Evolutionary conservation across 2,888 invertebrate species (phyloP), one percentile per base, ranked within the genome.

Genomic region (Scaeva pyrastri): DNA sequence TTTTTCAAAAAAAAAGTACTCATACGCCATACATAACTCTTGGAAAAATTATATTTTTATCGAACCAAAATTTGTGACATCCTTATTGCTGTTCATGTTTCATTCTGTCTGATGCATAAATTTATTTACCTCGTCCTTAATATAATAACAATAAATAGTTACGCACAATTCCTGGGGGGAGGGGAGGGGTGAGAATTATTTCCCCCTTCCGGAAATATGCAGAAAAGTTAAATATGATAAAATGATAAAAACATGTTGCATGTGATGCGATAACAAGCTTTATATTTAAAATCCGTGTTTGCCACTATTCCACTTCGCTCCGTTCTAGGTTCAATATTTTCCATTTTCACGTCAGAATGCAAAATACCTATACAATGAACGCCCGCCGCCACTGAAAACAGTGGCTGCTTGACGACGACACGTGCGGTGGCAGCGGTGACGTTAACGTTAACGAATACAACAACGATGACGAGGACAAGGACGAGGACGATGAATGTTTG

Each of bases 401-500:
- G 0, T 50, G 10, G 3, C 3, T 48, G 12, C 39, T 39, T 3
- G 39, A 3, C 10, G 39, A 11, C 12, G 21, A 5, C 3, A 3
- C 12, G 39, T 39, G 6, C 19, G 6, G 21, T 12, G 21, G 2
- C 50, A 50, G 6, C 12, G 14, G 23, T 12, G 21, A 11, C 21
- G 21, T 31, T 31, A 31, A 31, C 31, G 31, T 31, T 7, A 7
- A 50, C 21, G 14, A 2, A 5, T 0, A 50, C 21, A 12, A 21
- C 7, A 8, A 16, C 8, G 16, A 7, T 8, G 2, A 56, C 75
- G n/a, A n/a, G n/a, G n/a, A n/a, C n/a, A n/a, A n/a, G n/a, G n/a
- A n/a, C n/a, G n/a, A n/a, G n/a, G 8, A 70, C 43, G 77, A 73
- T 55, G 72, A 77, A 74, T 86, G 70, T 66, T 76, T 73, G 76